Conservation (phyloP, 2,797 vertebrate genomes). For the Anas capensis region DNA sequence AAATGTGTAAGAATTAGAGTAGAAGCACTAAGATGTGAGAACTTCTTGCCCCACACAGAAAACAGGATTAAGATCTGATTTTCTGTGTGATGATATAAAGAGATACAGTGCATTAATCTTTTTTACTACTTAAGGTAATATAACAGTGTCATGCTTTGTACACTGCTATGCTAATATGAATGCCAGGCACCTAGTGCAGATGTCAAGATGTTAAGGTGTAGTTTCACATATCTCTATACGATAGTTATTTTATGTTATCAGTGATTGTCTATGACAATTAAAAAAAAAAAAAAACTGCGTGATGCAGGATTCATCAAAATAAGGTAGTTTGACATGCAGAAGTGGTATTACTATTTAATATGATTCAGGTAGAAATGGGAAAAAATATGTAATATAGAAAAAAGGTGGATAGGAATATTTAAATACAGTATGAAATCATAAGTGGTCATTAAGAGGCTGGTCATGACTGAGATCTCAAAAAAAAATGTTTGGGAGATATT, state of each 20-base stretch:
- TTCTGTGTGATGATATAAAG: conserved; percentile 13
- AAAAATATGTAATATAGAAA: neutral
- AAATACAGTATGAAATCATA: neutral
- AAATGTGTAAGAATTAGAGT: conserved; percentile 12
- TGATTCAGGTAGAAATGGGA: neutral
- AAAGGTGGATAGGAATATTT: neutral
- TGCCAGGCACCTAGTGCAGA: neutral
- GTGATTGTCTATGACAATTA: neutral
- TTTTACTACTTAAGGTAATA: conserved; percentile 33
- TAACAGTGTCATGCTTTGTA: neutral
- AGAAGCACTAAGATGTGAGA: neutral
- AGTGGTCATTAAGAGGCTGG: neutral
- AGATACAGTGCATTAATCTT: conserved; percentile 44
- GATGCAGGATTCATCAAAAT: neutral
- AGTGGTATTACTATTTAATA: neutral
- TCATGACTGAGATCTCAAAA: neutral
- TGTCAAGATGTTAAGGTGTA: neutral
- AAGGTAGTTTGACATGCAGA: neutral
- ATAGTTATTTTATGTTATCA: neutral
- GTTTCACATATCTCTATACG: neutral
- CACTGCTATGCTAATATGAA: neutral
- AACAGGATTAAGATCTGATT: conserved; percentile 20
- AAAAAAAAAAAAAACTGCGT: accelerated
- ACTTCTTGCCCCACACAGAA: conserved; percentile 6
- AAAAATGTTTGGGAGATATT: neutral